These are phyloP conservation scores for Philopotamus ludificatus DNA, from an alignment of 1,140 invertebrate genomes.

Conservation along the genomic window DNA sequence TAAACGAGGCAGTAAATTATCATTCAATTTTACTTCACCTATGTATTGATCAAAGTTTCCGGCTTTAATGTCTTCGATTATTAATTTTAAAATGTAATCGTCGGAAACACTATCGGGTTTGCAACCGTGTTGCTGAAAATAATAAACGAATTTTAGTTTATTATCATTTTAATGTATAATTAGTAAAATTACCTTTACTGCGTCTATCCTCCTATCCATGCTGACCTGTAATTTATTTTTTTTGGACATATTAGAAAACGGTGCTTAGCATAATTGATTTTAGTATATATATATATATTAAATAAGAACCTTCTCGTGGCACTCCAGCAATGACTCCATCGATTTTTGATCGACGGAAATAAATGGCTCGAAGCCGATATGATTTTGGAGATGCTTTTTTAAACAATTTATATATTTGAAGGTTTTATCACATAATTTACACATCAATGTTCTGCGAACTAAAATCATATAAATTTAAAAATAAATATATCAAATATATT, in stretches of 20 bases:
- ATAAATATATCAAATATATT: neutral
- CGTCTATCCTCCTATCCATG: too few species aligned
- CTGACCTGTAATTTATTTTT: too few species aligned
- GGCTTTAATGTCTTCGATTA: conserved; percentile 30
- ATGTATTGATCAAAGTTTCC: conserved; percentile 34
- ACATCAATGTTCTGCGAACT: conserved; percentile 29
- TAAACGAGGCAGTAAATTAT: neutral
- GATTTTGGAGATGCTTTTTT: conserved; percentile 36
- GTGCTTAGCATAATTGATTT: too few species aligned
- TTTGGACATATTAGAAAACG: too few species aligned
- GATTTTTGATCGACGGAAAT: conserved; percentile 25
- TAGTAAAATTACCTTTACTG: too few species aligned
- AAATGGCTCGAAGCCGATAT: conserved; percentile 31
- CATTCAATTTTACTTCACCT: conserved; percentile 26
- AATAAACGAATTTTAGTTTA: too few species aligned
- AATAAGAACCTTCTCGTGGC: conserved; percentile 38
- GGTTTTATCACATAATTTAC: conserved; percentile 41
- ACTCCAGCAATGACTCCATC: conserved; percentile 29
- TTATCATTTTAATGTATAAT: too few species aligned
- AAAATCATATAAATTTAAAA: conserved; percentile 19
- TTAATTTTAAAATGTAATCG: conserved; percentile 30
- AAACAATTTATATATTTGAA: conserved; percentile 34
- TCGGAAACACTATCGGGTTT: conserved; percentile 23
- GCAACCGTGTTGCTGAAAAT: conserved; percentile 10
- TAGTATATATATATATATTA: too few species aligned